These are phyloP conservation scores for Leptopterna dolabrata DNA, from an alignment of 2,888 invertebrate genomes.

Conservation along the genomic window DNA sequence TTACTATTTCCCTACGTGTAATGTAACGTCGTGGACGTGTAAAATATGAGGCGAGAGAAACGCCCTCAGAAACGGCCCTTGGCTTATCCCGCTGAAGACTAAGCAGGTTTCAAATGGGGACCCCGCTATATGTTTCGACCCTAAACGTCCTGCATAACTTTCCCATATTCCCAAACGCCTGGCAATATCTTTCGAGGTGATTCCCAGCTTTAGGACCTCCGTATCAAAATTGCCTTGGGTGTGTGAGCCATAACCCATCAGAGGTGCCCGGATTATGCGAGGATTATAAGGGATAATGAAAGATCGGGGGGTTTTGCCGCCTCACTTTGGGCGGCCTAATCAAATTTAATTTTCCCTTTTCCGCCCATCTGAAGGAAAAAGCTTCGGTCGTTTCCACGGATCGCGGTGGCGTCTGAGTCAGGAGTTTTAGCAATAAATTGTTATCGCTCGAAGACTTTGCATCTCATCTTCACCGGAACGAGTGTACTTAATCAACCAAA, in stretches of 20 bases:
- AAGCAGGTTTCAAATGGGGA: constrained; percentile 1
- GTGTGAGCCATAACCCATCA: too few relatives aligned
- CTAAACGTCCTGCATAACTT: constrained; percentile 6
- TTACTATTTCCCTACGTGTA: too few relatives aligned
- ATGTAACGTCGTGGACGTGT: too few relatives aligned
- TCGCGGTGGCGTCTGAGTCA: too few relatives aligned
- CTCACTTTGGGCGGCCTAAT: neutral
- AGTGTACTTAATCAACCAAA: too few relatives aligned
- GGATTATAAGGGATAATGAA: constrained; percentile 8
- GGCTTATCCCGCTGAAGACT: neutral
- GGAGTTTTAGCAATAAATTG: too few relatives aligned
- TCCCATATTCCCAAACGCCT: neutral
- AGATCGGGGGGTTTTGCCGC: neutral
- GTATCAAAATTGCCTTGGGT: neutral
- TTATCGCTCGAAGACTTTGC: too few relatives aligned
- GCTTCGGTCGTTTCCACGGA: neutral
- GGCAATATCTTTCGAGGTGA: neutral
- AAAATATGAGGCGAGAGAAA: too few relatives aligned
- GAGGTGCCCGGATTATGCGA: neutral
- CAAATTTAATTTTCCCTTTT: neutral
- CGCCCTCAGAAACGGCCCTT: neutral
- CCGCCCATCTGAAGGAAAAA: neutral
- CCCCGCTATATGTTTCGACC: neutral
- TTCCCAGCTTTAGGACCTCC: neutral
- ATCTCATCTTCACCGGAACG: too few relatives aligned